Evolutionary conservation across 2,797 vertebrate species (phyloP).

Genomic region (Crax fasciolata): DNA sequence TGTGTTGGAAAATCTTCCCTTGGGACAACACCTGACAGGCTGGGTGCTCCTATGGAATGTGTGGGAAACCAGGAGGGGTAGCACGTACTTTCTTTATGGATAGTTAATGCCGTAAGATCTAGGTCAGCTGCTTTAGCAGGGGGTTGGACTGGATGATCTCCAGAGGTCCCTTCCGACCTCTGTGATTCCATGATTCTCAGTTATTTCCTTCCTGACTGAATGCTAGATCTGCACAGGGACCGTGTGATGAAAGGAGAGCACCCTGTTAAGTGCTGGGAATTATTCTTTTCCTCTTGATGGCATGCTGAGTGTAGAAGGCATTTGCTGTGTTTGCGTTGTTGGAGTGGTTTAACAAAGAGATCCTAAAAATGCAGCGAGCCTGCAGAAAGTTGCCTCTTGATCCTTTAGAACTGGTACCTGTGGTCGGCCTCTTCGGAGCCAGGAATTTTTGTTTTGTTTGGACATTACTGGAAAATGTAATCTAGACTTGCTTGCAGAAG

Average conservation of each 20-base stretch:
- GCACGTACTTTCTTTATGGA: background rate
- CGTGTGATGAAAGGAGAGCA: background rate
- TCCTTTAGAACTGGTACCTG: background rate
- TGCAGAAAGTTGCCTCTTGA: background rate
- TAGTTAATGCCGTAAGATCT: background rate
- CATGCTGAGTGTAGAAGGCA: background rate
- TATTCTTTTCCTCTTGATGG: background rate
- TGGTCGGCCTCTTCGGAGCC: background rate
- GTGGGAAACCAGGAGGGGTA: background rate
- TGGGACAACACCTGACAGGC: background rate
- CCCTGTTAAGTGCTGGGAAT: background rate
- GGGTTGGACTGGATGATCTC: background rate
- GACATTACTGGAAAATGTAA: background rate
- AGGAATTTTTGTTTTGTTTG: background rate
- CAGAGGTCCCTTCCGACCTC: background rate
- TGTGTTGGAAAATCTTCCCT: background rate
- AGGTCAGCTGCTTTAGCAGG: background rate
- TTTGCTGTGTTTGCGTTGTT: background rate
- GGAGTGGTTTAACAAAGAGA: background rate
- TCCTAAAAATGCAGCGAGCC: background rate
- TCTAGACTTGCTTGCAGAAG: background rate
- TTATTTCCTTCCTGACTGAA: background rate
- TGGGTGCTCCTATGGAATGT: background rate
- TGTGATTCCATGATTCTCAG: background rate
- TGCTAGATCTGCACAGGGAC: background rate